Conservation (phyloP, 2,888 invertebrate species). For the Digitonthophagus gazella region DNA sequence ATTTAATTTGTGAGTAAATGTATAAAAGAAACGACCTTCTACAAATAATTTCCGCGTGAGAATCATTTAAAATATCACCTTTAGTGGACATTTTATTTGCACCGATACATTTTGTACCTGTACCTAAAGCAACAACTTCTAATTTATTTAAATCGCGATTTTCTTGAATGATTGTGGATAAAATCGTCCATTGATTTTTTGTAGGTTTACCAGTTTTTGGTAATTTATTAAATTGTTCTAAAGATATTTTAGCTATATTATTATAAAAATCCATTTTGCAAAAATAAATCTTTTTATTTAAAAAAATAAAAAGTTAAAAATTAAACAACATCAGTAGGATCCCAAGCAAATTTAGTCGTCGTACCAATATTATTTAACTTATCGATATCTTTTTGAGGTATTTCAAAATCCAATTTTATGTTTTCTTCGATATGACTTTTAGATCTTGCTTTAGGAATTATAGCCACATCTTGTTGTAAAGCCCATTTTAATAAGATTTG, state of each 20-base stretch:
- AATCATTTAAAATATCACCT: constrained; percentile 81
- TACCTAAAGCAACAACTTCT: constrained; percentile 78
- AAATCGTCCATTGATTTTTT: constrained; percentile 76
- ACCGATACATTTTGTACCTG: constrained; percentile 91
- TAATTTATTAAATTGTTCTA: constrained; percentile 59
- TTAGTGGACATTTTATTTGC: constrained; percentile 60
- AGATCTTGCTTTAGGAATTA: constrained; percentile 66
- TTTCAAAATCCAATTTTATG: constrained; percentile 58
- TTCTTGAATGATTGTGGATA: constrained; percentile 69
- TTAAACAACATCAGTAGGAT: constrained; percentile 56
- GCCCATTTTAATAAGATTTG: constrained; percentile 76
- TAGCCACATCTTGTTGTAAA: constrained; percentile 66
- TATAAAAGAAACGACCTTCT: constrained; percentile 80
- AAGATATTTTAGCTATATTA: constrained; percentile 59
- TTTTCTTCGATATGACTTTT: constrained; percentile 60
- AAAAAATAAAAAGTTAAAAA: constrained; percentile 17
- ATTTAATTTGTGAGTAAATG: constrained; percentile 60
- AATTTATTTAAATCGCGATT: constrained; percentile 45
- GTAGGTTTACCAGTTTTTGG: constrained; percentile 81
- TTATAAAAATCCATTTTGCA: constrained; percentile 36
- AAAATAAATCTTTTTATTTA: neutral
- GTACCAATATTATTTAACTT: constrained; percentile 50
- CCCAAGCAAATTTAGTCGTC: constrained; percentile 58
- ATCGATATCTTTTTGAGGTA: constrained; percentile 57
- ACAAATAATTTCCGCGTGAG: constrained; percentile 88